Base-by-base conservation (phyloP, 2,113 vertebrate genomes). In the Oophaga pumilio region DNA sequence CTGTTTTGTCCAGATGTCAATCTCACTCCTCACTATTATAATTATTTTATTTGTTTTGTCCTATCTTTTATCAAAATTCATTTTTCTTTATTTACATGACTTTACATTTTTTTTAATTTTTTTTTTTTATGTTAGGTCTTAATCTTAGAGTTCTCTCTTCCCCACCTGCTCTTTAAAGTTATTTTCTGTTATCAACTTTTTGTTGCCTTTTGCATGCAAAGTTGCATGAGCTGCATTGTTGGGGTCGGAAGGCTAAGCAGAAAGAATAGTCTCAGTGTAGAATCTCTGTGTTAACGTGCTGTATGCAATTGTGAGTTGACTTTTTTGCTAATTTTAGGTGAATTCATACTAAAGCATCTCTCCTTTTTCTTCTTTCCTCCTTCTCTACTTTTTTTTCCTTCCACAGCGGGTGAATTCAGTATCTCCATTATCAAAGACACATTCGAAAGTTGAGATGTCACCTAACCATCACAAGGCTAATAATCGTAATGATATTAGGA, bases 221-320 rank as follows among this genome's bases (percentile, higher is more conserved):
- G 95, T 96, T 99, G 98, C 98, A 99, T 99, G 98, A 94, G 95
- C 97, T 97, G 97, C 97, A 96, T 96, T 96, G 97, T 98, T 95
- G 96, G 98, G 97, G 97, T 97, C 95, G 80, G 94, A 93, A 94
- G 92, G 91, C 91, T 92, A 90, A 90, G 91, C 90, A 92, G 91
- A 91, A 92, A 91, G 90, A 94, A 91, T 91, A 94, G 94, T 93
- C 92, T 93, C 94, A 95, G 95, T 93, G 93, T 94, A 95, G 95
- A 92, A 90, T 94, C 93, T 93, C 93, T 93, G 94, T 94, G 94
- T 94, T 84, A 94, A 92, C 91, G 91, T 94, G 93, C 93, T 90
- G 93, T 92, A 94, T 93, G 93, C 92, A 91, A 93, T 91, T 76
- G 86, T 88, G 87, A 88, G 91, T 93, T 92, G 90, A 90, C 89